phyloP scores from a whole-genome alignment of 2,797 vertebrate genomes.

The Champsocephalus esox region DNA sequence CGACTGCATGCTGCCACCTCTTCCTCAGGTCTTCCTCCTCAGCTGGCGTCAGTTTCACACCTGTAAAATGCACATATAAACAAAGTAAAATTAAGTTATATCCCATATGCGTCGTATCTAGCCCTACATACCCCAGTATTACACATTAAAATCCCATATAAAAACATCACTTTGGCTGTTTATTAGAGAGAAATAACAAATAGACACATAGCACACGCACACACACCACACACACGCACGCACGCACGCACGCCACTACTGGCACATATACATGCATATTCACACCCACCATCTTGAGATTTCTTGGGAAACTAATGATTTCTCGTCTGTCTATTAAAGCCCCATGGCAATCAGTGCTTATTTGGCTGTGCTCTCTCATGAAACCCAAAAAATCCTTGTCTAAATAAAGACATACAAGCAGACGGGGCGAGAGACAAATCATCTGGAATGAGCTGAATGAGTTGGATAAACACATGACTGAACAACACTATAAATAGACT shows the following conservation, averaged over 20 bases:
- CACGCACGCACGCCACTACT: constrained; percentile 23
- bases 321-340: constrained; percentile 69
- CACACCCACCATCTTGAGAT: constrained; percentile 56
- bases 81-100: constrained; percentile 15
- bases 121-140: constrained; percentile 39
- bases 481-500: constrained; percentile 80
- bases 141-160: constrained; percentile 29
- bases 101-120: constrained; percentile 8
- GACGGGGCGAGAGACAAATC: constrained; percentile 72
- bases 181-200: constrained; percentile 27
- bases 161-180: constrained; percentile 37
- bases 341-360: constrained; percentile 71
- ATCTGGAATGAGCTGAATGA: constrained; percentile 80
- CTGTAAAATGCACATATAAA: constrained; percentile 64
- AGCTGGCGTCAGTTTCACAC: constrained; percentile 61
- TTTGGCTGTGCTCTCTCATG: constrained; percentile 78
- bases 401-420: constrained; percentile 76
- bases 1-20: constrained; percentile 91
- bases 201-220: constrained; percentile 37
- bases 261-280: constrained; percentile 43
- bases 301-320: constrained; percentile 70
- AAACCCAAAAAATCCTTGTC: constrained; percentile 66
- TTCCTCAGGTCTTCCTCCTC: constrained; percentile 83
- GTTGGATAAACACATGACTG: constrained; percentile 80
- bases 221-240: neutral